Base-by-base conservation (phyloP, 2,797 vertebrate genomes). In the Chromobotia macracanthus region DNA sequence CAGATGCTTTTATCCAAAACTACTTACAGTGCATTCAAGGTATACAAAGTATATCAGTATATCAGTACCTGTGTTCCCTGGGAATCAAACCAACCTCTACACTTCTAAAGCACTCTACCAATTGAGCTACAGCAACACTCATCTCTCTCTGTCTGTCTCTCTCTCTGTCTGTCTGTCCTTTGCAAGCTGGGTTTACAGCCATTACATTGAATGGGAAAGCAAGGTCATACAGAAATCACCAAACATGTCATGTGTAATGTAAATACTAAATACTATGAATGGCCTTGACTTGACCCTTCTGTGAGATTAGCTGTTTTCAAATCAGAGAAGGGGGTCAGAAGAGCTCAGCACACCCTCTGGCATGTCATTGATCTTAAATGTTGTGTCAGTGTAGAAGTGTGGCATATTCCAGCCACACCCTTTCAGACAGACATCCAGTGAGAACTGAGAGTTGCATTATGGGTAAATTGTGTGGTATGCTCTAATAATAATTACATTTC, bases 261-360 rank as follows among this genome's bases (percentile, higher is more conserved):
- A 31, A 31, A 31, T 31, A 28, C 44, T 12, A 46, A 12, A 53
- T 53, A 15, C 46, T 50, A 15, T 16, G 9, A 10, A 75, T 75
- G 46, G 48, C 31, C 38, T 61, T 69, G 55, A 55, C 60, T 48
- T 69, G 23, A 61, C 53, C 8, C 66, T 51, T n/a, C 28, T 70
- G 50, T 60, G 5, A 69, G n/a, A 70, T 61, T 55, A 75, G 41
- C 50, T 66, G 51, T 68, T 18, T 74, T 77, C 65, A 63, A 56
- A 80, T 80, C 12, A 83, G 74, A 23, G 6, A 50, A 78, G 77
- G 44, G 51, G 82, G 66, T 77, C 73, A 82, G 55, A 23, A 25
- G 38, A 66, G 73, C 65, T 75, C 48, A 44, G 61, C 21, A 31
- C 3, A 48, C 2, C 68, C 11, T 53, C 56, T 44, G 11, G 28